These are phyloP conservation scores for Aphelenchoides avenae DNA, from an alignment of 1,140 invertebrate genomes.

Conservation along the genomic window DNA sequence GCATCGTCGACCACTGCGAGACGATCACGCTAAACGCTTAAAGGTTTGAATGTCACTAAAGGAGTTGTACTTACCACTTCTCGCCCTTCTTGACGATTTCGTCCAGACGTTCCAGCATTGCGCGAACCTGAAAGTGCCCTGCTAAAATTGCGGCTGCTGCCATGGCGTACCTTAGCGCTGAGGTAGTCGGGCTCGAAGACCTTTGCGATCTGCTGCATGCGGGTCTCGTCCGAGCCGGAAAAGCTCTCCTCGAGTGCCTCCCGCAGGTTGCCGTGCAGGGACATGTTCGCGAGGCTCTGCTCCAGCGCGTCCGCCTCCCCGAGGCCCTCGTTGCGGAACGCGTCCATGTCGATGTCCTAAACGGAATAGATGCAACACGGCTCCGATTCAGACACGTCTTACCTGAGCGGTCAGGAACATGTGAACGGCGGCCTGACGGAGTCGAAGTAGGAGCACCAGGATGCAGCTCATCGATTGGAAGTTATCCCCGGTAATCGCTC, in stretches of 20 bases:
- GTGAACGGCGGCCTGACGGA: constrained; percentile 53
- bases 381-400: constrained; percentile 16
- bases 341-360: constrained; percentile 50
- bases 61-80: constrained; percentile 34
- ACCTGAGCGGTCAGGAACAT: constrained; percentile 40
- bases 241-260: constrained; percentile 1
- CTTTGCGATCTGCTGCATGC: constrained; percentile 2
- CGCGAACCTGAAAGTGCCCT: constrained; percentile 11
- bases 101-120: constrained; percentile 19
- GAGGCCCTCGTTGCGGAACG: constrained; percentile 38
- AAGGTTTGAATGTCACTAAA: no score
- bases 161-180: constrained; percentile 26
- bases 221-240: neutral
- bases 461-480: constrained; percentile 45
- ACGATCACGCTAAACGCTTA: constrained; percentile 44
- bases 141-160: constrained; percentile 1
- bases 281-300: constrained; percentile 23
- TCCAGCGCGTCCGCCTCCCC: constrained; percentile 22
- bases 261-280: constrained; percentile 16
- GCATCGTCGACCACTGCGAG: constrained; percentile 36
- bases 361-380: constrained; percentile 19
- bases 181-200: constrained; percentile 23
- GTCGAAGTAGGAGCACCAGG: constrained; percentile 43
- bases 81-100: constrained; percentile 23
- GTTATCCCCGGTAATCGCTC: constrained; percentile 34